Evolutionary conservation across 1,140 invertebrate species (phyloP).

Genomic region (Tribolium castaneum): DNA sequence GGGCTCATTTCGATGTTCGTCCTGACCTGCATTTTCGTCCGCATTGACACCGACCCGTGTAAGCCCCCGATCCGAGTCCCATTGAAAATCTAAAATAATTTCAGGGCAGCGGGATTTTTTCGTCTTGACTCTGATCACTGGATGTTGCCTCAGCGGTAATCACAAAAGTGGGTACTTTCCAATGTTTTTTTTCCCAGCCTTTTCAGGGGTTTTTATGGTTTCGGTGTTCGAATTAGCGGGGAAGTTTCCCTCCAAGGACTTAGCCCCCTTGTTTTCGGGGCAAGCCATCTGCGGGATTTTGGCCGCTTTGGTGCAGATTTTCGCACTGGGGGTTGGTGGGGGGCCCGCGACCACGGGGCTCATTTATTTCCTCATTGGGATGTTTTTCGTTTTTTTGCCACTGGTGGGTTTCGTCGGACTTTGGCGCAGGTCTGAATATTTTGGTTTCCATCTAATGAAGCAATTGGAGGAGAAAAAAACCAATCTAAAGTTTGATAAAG

Average conservation of each 20-base stretch:
- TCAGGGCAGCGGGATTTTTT: slow-evolving; percentile 13
- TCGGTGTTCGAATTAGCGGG: not conserved
- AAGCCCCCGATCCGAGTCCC: not conserved
- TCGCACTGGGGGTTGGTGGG: not conserved
- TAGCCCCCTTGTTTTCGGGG: not conserved
- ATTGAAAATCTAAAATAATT: not conserved
- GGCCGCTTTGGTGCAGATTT: slow-evolving; percentile 1
- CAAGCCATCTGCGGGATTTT: slow-evolving; percentile 22
- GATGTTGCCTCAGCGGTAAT: not conserved
- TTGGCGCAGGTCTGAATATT: not conserved
- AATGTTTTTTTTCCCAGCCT: not conserved
- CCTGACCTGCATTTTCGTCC: not conserved
- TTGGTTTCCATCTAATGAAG: not conserved
- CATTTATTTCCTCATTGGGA: slow-evolving; percentile 22
- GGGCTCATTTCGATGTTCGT: not conserved
- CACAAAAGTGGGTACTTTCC: too few species aligned
- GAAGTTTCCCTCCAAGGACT: not conserved
- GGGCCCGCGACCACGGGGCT: not conserved
- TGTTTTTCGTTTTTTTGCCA: slow-evolving; percentile 18
- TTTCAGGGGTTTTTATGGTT: not conserved
- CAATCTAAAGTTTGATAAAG: not conserved
- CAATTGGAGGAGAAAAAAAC: not conserved
- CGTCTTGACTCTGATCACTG: not conserved
- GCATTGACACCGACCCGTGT: not conserved
- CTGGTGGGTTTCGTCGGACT: not conserved